Base-by-base conservation (phyloP, 1,140 invertebrate genomes). In the Lepidotrigona ventralis region DNA sequence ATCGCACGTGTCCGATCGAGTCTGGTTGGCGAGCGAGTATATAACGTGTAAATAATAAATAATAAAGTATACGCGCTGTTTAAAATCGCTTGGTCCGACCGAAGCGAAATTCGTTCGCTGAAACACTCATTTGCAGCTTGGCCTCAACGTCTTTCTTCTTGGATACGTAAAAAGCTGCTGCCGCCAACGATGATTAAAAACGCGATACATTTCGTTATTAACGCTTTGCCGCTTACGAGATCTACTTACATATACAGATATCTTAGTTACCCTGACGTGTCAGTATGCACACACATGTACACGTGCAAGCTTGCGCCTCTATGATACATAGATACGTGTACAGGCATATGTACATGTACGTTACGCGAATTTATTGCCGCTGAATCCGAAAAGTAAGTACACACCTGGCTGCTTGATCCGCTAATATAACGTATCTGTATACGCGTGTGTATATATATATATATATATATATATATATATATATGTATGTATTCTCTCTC, bases 261-360 rank as follows among this genome's bases (percentile, higher is more conserved):
- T 51, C 26, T 88, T 87, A 81, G 64, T 87, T 88, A 88, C 87
- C 87, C 87, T 88, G 87, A 87, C 86, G 80, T 85, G 79, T 79
- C 75, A 79, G 72, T 85, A 85, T 81, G 84, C 86, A 83, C 77
- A 87, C 84, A 87, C 80, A 83, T 87, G 81, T 88, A 85, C 86
- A 75, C 86, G 77, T 88, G 83, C 79, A 74, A 88, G 84, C 84
- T 29, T 83, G 68, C 72, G 29, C 29, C 79, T 80, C 81, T 88
- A 81, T 83, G 68, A 85, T 83, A 88, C 77, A 85, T 82, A 69
- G 33, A 63, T 88, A 87, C 66, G 81, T 66, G 78, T 85, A 85
- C 84, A 85, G 80, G 26, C 72, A 79, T 84, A 86, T 78, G 70
- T 88, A 85, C 80, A 86, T 87, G 85, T 76, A 88, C 54, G 81